Conservation (phyloP, 2,797 vertebrate genomes). For the Chelon auratus region DNA sequence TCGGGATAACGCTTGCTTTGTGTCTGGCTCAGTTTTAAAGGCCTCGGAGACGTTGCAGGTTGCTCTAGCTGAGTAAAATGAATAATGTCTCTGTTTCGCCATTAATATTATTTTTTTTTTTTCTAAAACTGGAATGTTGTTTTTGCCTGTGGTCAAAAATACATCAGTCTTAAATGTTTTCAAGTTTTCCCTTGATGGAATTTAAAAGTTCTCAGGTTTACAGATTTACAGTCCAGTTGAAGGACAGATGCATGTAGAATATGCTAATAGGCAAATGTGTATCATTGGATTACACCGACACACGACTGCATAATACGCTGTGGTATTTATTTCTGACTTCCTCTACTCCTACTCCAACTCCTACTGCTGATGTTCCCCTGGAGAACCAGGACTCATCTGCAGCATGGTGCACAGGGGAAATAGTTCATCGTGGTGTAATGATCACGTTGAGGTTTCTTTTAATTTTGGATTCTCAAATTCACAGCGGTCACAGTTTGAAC, state of each 20-base stretch:
- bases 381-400: constrained; percentile 49
- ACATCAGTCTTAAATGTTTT: not conserved
- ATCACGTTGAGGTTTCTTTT: constrained; percentile 40
- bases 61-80: not conserved
- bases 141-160: not conserved
- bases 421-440: constrained; percentile 20
- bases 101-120: not conserved
- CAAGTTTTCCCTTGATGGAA: not conserved
- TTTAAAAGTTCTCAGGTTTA: not conserved
- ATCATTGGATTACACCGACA: constrained; percentile 72
- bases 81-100: not conserved
- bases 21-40: constrained; percentile 1
- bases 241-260: constrained; percentile 39
- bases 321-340: constrained; percentile 69
- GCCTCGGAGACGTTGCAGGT: not conserved
- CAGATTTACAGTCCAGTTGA: constrained; percentile 32
- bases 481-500: constrained; percentile 47
- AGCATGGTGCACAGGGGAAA: constrained; percentile 26
- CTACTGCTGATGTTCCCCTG: constrained; percentile 62
- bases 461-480: constrained; percentile 33
- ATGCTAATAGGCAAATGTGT: constrained; percentile 50
- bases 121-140: too few relatives aligned
- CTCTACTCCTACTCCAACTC: constrained; percentile 70
- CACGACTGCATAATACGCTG: constrained; percentile 59
- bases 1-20: constrained; percentile 22